A percentile compares a stretch with the other conserved stretches of the same genome.
Conservation (phyloP, 2,888 invertebrate genomes). For the Cheilosia vernalis region DNA sequence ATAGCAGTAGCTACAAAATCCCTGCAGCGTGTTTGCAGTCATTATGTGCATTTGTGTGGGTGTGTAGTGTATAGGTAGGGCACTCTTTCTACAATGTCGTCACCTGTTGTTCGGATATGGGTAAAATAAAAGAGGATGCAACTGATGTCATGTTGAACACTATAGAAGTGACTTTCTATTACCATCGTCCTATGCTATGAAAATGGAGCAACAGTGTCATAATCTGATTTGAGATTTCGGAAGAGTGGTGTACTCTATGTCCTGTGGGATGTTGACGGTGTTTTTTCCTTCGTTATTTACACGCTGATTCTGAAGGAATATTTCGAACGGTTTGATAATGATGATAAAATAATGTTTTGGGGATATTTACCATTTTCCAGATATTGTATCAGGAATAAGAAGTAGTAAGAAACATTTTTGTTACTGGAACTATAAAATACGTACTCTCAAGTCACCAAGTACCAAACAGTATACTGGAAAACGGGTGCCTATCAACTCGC, state of each 20-base stretch:
- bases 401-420: too few relatives aligned
- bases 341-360: too few relatives aligned
- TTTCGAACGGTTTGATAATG: too few relatives aligned
- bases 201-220: slow-evolving; percentile 10
- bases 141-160: slow-evolving; percentile 43
- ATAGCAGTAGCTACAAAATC: slow-evolving; percentile 14
- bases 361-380: too few relatives aligned
- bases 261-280: slow-evolving; percentile 11
- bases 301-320: not conserved
- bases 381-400: too few relatives aligned
- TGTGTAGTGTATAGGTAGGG: not conserved
- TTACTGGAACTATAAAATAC: too few relatives aligned
- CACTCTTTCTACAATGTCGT: not conserved
- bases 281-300: not conserved
- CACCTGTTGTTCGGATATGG: slow-evolving; percentile 55
- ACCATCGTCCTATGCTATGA: slow-evolving; percentile 4
- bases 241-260: slow-evolving; percentile 5
- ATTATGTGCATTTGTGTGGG: slow-evolving; percentile 5
- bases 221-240: slow-evolving; percentile 55
- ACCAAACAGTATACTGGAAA: too few relatives aligned
- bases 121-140: slow-evolving; percentile 35
- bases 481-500: too few relatives aligned
- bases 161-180: slow-evolving; percentile 20
- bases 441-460: too few relatives aligned
- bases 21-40: slow-evolving; percentile 26